phyloP scores from a whole-genome alignment of 1,140 invertebrate species.

The Mycetomoellerius zeteki region DNA sequence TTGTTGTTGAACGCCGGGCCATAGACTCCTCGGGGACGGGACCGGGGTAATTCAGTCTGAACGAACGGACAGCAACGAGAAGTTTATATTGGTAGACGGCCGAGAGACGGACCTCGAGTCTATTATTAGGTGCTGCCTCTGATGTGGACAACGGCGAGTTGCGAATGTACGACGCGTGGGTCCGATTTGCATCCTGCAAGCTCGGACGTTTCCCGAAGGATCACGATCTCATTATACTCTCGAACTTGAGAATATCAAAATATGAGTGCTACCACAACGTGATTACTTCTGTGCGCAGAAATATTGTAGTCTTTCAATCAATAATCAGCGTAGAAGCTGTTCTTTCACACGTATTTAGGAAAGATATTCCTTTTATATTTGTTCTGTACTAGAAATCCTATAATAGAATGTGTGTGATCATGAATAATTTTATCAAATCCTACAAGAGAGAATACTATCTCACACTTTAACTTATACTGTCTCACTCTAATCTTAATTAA shows the following conservation, averaged over 20 bases:
- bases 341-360: background rate
- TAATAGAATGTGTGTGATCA: too few relatives aligned
- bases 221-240: slow-evolving; percentile 37
- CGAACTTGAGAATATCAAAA: slow-evolving; percentile 30
- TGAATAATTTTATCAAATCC: too few relatives aligned
- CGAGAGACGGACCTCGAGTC: slow-evolving; percentile 65
- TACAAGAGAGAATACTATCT: too few relatives aligned
- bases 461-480: too few relatives aligned
- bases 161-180: slow-evolving; percentile 2
- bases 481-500: too few relatives aligned
- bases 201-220: slow-evolving; percentile 52
- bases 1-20: slow-evolving; percentile 74
- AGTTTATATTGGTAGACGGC: slow-evolving; percentile 76
- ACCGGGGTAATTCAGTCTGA: slow-evolving; percentile 74
- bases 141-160: slow-evolving; percentile 34
- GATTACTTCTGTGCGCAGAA: background rate
- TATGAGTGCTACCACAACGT: background rate
- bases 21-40: slow-evolving; percentile 72
- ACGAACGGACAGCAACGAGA: slow-evolving; percentile 73
- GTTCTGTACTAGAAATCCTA: background rate
- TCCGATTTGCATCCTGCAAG: slow-evolving; percentile 50
- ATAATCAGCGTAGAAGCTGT: background rate
- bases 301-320: background rate
- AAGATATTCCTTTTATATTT: background rate
- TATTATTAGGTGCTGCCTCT: slow-evolving; percentile 73